Base-by-base conservation (phyloP, 2,888 invertebrate genomes). In the Embidobia sp. region DNA sequence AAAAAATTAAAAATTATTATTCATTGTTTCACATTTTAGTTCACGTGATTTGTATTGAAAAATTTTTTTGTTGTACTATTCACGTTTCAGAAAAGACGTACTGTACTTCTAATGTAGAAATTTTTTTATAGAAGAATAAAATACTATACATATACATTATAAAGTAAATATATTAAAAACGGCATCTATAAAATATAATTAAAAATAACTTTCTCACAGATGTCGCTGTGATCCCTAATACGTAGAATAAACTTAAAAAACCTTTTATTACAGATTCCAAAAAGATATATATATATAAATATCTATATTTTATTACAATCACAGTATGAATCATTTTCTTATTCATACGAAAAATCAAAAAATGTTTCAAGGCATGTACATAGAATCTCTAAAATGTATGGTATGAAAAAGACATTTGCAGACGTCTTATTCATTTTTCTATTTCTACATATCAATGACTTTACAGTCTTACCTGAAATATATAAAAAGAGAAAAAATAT, bases 401-500 rank as follows among this genome's bases (percentile, higher is more conserved):
- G 16, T 8, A 16, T 15, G 40, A 40, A 15, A 15, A 40, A 8
- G 8, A 35, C 8, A 8, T 15, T 10, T 35, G 3, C 1, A 42
- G 19, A 37, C 13, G 18, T 49, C 40, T 37, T 29, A 4, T 63
- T 51, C 51, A 64, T 31, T 27, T 46, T 44, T 63, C 44, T 55
- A 53, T 46, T 40, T 57, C 42, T 19, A 69, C 69, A 69, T 69
- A 69, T 69, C 69, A 69, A 37, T 33, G 16, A 55, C 10, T 3
- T 15, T 26, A 48, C 46, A 8, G 48, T 10, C 35, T 48, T 69
- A 69, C 51, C 51, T 59, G 69, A 59, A 59, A 29, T 27, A 19
- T 31, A 29, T 35, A 4, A 40, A 6, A 35, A 26, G 15, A 18
- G 11, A 49, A 19, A 53, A 35, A 18, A 33, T 42, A 51, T 51